These are phyloP conservation scores for Halcyon malimbica DNA, from an alignment of 2,113 vertebrate species.

Conservation along the genomic window DNA sequence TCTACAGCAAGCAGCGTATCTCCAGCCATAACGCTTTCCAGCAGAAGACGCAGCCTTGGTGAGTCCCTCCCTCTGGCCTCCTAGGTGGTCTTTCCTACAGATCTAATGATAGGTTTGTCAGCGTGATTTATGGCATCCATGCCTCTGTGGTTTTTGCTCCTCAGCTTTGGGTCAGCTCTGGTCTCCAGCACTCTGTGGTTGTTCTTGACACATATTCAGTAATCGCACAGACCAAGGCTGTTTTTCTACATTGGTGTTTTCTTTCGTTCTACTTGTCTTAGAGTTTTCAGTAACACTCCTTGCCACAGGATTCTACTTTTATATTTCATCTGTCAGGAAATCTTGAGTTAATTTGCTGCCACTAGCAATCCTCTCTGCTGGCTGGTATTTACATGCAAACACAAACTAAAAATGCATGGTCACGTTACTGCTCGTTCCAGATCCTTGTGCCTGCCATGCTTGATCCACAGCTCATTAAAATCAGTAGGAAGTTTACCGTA, in stretches of 20 bases:
- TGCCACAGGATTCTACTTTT: slow-evolving; percentile 20
- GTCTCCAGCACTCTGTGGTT: slow-evolving; percentile 1
- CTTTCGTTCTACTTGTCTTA: neutral
- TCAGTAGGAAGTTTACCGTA: neutral
- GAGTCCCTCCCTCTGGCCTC: slow-evolving; percentile 35
- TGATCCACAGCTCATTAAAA: neutral
- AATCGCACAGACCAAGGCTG: neutral
- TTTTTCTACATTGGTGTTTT: slow-evolving; percentile 42
- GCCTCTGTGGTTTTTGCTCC: slow-evolving; percentile 32
- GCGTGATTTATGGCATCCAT: slow-evolving; percentile 42
- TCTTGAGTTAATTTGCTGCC: neutral
- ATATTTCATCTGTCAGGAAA: neutral
- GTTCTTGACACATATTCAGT: slow-evolving; percentile 1
- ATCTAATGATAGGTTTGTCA: slow-evolving; percentile 39
- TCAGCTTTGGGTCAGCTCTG: slow-evolving; percentile 11
- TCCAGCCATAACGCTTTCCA: slow-evolving; percentile 25
- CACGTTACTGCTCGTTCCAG: neutral
- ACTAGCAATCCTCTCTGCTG: neutral
- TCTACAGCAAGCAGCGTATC: neutral
- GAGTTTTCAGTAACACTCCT: slow-evolving; percentile 12
- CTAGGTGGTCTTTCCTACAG: slow-evolving; percentile 59
- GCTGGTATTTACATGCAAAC: neutral
- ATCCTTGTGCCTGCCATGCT: neutral
- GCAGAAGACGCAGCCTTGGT: neutral
- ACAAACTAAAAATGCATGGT: neutral